Conservation (phyloP, 2,888 invertebrate species). For the Rutpela maculata region DNA sequence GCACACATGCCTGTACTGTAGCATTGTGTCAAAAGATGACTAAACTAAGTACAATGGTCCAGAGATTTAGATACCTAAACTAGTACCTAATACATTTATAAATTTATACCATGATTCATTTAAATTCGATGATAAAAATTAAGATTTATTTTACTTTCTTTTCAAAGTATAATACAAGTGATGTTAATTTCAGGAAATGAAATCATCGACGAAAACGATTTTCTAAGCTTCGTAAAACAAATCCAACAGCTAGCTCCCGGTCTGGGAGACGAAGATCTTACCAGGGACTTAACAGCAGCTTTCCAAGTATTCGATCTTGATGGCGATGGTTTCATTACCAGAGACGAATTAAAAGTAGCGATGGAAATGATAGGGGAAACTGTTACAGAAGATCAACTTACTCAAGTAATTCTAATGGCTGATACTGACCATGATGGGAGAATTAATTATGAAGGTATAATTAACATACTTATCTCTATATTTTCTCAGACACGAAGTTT, state of each 20-base stretch:
- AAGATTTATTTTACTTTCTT: too few species aligned
- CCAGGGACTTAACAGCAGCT: conserved; percentile 89
- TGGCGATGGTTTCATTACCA: conserved; percentile 91
- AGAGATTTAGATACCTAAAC: too few species aligned
- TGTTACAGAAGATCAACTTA: conserved; percentile 84
- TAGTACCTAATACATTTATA: too few species aligned
- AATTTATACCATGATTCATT: too few species aligned
- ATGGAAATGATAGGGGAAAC: conserved; percentile 89
- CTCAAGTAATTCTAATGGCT: conserved; percentile 84
- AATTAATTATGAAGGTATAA: conserved; percentile 87
- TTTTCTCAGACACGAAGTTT: too few species aligned
- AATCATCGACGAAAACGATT: conserved; percentile 86
- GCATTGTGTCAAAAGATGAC: too few species aligned
- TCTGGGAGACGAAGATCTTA: conserved; percentile 79
- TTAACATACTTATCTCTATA: too few species aligned
- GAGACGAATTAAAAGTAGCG: conserved; percentile 86
- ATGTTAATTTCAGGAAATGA: conserved; percentile 79
- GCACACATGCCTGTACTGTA: too few species aligned
- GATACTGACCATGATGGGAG: conserved; percentile 88
- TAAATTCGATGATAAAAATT: too few species aligned
- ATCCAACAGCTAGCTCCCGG: conserved; percentile 83
- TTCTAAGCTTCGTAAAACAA: conserved; percentile 85
- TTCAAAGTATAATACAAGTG: too few species aligned
- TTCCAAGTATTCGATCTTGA: conserved; percentile 94
- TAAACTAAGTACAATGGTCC: too few species aligned